Evolutionary conservation across 2,797 vertebrate genomes (phyloP).

Genomic region (Argya squamiceps): DNA sequence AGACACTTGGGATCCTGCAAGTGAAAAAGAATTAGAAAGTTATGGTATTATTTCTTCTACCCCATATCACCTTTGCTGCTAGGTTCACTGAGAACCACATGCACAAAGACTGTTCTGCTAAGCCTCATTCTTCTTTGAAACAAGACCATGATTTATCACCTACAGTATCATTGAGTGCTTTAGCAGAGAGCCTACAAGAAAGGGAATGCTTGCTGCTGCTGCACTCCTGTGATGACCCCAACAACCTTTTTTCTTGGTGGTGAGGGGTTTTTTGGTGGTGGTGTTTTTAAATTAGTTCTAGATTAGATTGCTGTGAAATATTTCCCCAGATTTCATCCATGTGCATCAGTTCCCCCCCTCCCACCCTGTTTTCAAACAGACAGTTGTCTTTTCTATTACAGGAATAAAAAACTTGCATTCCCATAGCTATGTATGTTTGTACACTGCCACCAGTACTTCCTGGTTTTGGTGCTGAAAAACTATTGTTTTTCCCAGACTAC

Average conservation of each 20-base stretch:
- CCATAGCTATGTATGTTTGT: background rate
- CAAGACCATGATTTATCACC: background rate
- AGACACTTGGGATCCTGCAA: background rate
- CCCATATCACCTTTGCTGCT: background rate
- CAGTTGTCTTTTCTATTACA: background rate
- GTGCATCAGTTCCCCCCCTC: rapidly evolving
- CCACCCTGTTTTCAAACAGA: background rate
- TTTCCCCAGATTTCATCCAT: background rate
- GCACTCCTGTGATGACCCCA: background rate
- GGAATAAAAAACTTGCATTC: background rate
- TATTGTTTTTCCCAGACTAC: background rate
- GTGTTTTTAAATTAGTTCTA: background rate
- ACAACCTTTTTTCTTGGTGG: background rate
- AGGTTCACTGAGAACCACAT: background rate
- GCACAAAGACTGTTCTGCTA: background rate
- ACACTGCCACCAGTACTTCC: background rate
- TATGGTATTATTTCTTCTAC: background rate
- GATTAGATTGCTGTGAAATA: background rate
- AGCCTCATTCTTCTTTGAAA: background rate
- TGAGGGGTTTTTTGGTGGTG: background rate
- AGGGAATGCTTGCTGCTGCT: background rate
- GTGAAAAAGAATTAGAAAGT: background rate
- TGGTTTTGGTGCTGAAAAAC: background rate
- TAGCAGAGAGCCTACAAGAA: background rate
- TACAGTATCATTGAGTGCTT: background rate